Evolutionary conservation across 2,888 invertebrate genomes (phyloP).

Genomic region (Drosophila incognita): DNA sequence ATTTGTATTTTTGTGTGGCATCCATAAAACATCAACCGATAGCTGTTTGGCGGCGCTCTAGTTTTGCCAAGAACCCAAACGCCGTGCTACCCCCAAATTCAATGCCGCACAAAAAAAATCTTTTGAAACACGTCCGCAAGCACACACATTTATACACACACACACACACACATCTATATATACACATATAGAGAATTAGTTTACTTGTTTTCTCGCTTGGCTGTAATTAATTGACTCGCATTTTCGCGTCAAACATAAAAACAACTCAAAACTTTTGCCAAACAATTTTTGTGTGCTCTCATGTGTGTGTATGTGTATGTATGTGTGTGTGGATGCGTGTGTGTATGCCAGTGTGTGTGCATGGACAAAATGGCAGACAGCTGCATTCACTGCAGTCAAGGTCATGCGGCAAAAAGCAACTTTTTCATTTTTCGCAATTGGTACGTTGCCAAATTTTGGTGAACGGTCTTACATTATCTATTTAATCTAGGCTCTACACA

Average conservation of each 20-base stretch:
- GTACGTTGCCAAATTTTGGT: slow-evolving; percentile 45
- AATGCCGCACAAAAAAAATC: slow-evolving; percentile 44
- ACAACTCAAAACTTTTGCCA: slow-evolving; percentile 58
- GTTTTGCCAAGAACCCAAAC: slow-evolving; percentile 8
- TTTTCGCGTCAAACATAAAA: slow-evolving; percentile 64
- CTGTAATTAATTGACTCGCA: slow-evolving; percentile 76
- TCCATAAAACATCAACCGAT: slow-evolving; percentile 60
- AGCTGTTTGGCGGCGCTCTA: slow-evolving; percentile 22
- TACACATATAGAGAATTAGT: neutral
- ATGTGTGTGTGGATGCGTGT: neutral
- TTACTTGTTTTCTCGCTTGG: slow-evolving; percentile 41
- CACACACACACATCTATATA: neutral
- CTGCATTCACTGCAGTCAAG: slow-evolving; percentile 68
- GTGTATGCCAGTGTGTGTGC: slow-evolving; percentile 4
- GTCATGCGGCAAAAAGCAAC: slow-evolving; percentile 47
- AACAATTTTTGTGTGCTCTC: slow-evolving; percentile 40
- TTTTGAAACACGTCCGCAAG: slow-evolving; percentile 38
- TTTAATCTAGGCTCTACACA: neutral
- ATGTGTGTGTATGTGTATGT: slow-evolving; percentile 2
- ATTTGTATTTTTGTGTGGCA: slow-evolving; percentile 36
- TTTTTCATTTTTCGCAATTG: slow-evolving; percentile 45
- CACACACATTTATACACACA: neutral
- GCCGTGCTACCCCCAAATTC: slow-evolving; percentile 39
- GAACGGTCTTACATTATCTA: slow-evolving; percentile 14
- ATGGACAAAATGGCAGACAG: slow-evolving; percentile 43